Percentiles rank a stretch among this genome's conserved stretches.
phyloP scores from a whole-genome alignment of 2,888 invertebrate species.

The Noctua comes region DNA sequence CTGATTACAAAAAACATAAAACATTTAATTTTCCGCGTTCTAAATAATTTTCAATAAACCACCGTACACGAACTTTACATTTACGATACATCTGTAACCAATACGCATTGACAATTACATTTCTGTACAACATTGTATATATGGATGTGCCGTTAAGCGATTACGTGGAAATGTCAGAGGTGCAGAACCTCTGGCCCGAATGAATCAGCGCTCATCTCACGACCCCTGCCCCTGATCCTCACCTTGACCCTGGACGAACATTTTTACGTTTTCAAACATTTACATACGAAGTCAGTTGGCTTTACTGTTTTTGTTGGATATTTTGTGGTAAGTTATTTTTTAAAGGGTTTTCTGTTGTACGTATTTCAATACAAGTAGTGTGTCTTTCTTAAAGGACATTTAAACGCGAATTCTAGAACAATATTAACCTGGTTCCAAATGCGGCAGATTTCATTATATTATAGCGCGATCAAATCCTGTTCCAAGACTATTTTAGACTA shows the following conservation, averaged over 20 bases:
- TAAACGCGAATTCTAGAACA: too few species aligned
- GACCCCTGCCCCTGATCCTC: conserved; percentile 74
- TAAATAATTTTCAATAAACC: conserved; percentile 34
- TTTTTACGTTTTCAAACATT: conserved; percentile 70
- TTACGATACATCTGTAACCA: conserved; percentile 33
- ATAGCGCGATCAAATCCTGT: background rate
- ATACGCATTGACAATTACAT: conserved; percentile 54
- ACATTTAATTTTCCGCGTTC: background rate
- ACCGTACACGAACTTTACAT: background rate
- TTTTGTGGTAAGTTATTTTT: conserved; percentile 8
- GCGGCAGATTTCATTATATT: background rate
- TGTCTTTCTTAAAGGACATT: too few species aligned
- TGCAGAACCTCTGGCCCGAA: conserved; percentile 74
- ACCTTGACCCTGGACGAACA: conserved; percentile 69
- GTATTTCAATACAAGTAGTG: background rate
- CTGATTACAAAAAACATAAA: background rate
- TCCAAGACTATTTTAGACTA: background rate
- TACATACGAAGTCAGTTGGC: conserved; percentile 46
- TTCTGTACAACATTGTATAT: conserved; percentile 58
- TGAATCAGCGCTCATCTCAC: conserved; percentile 75
- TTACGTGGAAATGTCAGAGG: conserved; percentile 71
- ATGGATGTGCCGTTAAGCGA: conserved; percentile 64
- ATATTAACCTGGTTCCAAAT: background rate
- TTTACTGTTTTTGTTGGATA: conserved; percentile 31
- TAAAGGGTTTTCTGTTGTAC: background rate